Base-by-base conservation (phyloP, 2,797 vertebrate species). In the Danio jaintianensis region DNA sequence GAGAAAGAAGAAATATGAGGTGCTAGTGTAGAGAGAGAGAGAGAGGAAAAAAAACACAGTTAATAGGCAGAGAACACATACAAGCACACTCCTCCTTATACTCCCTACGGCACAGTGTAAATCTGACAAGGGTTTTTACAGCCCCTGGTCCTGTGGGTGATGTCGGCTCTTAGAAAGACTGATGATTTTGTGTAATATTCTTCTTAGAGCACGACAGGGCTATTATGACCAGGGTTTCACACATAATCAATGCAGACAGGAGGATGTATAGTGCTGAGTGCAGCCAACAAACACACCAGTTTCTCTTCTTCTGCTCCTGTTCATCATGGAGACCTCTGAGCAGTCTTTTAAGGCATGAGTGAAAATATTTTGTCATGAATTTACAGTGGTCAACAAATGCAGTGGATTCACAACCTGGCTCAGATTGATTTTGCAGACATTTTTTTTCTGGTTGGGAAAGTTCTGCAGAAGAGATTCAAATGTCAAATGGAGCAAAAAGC, bases 231-330 rank as follows among this genome's bases (percentile, higher is more conserved):
- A 80, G 80, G 52, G 74, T 77, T 85, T 83, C 75, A 82, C 53
- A 47, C 81, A 59, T 89, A 91, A 90, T 91, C 85, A 88, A 56
- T 87, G 81, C 79, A 63, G 86, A 85, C 91, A 90, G 88, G 86
- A 91, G 88, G 75, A 87, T 80, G 87, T 82, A 77, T 64, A 77
- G 77, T 6, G 8, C 59, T 43, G 55, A 76, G 69, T 18, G 43
- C 74, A 70, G 76, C 62, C 62, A 77, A 77, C 50, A 77, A 56
- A 50, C 62, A 70, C 38, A 78, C 42, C 43, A 40, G 38, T 69
- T 61, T 47, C 52, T 55, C 38, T 53, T 48, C 73, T 38, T 18
- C 20, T 77, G 11, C 18, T 64, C 7, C 10, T 22, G 20, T 43
- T 64, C 48, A n/a, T 56, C 48, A 76, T 61, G 52, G 4, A 6